Evolutionary conservation across 2,888 invertebrate genomes (phyloP), one percentile per base, ranked within the genome.

Genomic region (Caradrina kadenii): DNA sequence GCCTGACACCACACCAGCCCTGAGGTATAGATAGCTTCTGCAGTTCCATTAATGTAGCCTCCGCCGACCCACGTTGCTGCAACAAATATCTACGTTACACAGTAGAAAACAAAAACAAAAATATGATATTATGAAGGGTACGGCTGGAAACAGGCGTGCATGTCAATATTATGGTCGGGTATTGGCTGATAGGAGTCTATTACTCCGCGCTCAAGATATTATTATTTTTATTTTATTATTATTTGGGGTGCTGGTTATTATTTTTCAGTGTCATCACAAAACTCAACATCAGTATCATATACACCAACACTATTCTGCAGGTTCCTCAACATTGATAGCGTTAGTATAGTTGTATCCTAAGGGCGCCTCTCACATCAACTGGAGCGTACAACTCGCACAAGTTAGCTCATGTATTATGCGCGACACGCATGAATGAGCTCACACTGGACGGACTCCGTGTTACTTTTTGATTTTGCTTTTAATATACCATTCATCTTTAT

Each of bases 31-130:
- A 99, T 98, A 58, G 98, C 98, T 96, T 99, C 99, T 35, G 99
- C 99, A 21, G 99, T 99, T 78, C 99, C 99, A 93, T 99, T 99
- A 93, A 99, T 99, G 96, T 99, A 99, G 62, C 99, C 99, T 54
- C 99, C 99, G 76, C 99, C 99, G 63, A 99, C 99, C 99, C 99
- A 99, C 19, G 99, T 99, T 58, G 99, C 99, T 98, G 94, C 26
- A 93, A 92, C 81, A 85, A 81, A 72, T 64, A 53, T 42, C 35
- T n/a, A 35, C 11, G 10, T 21, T 6, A 54, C n/a, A 45, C 45
- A 13, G 39, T 11, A 39, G 39, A 39, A 39, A 39, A 39, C 39
- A 39, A 39, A 11, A 13, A 13, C 0, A 13, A 39, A 39, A 39
- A 39, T 13, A 39, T 11, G 39, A 39, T 39, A 2, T 1, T 39